Percentiles rank a stretch among this genome's conserved stretches.
Evolutionary conservation across 2,797 vertebrate genomes (phyloP).

Genomic region (Sternarchorhynchus goeldii): DNA sequence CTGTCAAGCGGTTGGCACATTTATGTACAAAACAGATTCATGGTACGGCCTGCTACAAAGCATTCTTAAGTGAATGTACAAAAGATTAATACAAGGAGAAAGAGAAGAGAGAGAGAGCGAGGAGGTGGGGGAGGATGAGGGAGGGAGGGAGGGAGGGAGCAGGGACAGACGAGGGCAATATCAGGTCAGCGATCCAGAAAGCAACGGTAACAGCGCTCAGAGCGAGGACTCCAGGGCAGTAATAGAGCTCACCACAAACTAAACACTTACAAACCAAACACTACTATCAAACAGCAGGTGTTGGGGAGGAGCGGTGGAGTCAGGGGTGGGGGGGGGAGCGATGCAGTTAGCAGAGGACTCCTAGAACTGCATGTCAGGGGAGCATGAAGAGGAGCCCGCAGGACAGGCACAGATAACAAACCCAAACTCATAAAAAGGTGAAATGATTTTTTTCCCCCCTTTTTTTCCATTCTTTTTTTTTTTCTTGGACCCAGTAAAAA

Average conservation of each 20-base stretch:
- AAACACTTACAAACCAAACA: slow-evolving; percentile 94
- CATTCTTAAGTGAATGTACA: slow-evolving; percentile 97
- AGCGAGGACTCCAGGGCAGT: slow-evolving; percentile 76
- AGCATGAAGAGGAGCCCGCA: slow-evolving; percentile 80
- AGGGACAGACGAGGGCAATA: slow-evolving; percentile 81
- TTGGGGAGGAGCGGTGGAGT: slow-evolving; percentile 83
- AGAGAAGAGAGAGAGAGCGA: slow-evolving; percentile 75
- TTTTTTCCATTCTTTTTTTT: slow-evolving; percentile 27
- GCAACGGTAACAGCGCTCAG: slow-evolving; percentile 87
- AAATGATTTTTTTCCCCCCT: slow-evolving; percentile 61
- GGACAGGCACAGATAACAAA: slow-evolving; percentile 71
- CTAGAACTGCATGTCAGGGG: slow-evolving; percentile 92
- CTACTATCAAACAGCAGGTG: slow-evolving; percentile 87
- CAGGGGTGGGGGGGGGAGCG: slow-evolving; percentile 77
- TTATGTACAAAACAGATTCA: slow-evolving; percentile 99
- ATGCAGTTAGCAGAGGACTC: slow-evolving; percentile 84
- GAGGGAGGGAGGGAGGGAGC: slow-evolving; percentile 74
- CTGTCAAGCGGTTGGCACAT: slow-evolving; percentile 99
- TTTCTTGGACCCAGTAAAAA: slow-evolving; percentile 78
- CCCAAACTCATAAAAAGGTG: slow-evolving; percentile 71
- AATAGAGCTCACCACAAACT: slow-evolving; percentile 91
- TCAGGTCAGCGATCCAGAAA: slow-evolving; percentile 69
- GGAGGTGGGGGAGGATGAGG: slow-evolving; percentile 74
- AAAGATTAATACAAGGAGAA: slow-evolving; percentile 94
- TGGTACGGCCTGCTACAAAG: slow-evolving; percentile 95